Evolutionary conservation across 2,888 invertebrate species (phyloP).

Genomic region (Sympetrum striolatum): DNA sequence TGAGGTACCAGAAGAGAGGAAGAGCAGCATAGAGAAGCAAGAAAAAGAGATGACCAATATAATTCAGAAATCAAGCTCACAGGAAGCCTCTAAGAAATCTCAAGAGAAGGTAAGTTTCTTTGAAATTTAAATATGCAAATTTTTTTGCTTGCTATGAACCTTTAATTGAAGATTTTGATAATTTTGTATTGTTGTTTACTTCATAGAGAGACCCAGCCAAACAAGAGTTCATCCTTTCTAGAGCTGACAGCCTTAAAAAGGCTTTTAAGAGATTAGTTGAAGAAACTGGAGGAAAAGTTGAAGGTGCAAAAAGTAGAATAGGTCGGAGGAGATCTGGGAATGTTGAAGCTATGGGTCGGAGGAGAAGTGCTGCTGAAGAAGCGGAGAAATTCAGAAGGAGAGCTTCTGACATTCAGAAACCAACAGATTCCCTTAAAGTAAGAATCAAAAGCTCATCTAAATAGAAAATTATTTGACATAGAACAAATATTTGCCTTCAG

Average conservation of each 20-base stretch:
- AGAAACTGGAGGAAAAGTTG: conserved; percentile 76
- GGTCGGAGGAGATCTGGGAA: neutral
- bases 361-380: conserved; percentile 15
- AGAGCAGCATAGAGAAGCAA: conserved; percentile 49
- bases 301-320: conserved; percentile 52
- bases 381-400: neutral
- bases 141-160: neutral
- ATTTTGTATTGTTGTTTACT: neutral
- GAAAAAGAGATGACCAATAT: conserved; percentile 49
- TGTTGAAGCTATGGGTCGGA: conserved; percentile 54
- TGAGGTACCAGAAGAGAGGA: conserved; percentile 48
- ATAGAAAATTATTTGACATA: no score
- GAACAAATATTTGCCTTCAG: no score
- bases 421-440: neutral
- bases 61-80: conserved; percentile 23
- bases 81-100: neutral
- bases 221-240: conserved; percentile 58
- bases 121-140: neutral
- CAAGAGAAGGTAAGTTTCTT: neutral
- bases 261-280: conserved; percentile 82
- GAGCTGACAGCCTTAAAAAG: conserved; percentile 84
- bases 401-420: neutral
- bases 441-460: neutral
- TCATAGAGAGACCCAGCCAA: neutral
- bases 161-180: no score